Evolutionary conservation across 2,797 vertebrate species (phyloP).

Genomic region (Acanthornis magna): DNA sequence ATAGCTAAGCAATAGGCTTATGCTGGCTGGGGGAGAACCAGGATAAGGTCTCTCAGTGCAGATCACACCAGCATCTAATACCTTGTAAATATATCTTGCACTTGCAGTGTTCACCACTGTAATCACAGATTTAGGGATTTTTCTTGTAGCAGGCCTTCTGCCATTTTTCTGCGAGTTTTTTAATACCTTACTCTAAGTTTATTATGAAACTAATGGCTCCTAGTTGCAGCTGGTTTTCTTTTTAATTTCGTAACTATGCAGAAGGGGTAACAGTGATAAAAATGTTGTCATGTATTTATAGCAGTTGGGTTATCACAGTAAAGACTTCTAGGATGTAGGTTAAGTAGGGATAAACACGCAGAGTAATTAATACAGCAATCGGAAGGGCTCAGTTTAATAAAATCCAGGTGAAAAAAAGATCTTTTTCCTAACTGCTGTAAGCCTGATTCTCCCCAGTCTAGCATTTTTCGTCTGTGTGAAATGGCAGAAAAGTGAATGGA

Average conservation of each 20-base stretch:
- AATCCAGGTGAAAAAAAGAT: background rate
- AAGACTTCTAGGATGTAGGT: background rate
- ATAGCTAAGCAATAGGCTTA: background rate
- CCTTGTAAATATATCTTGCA: background rate
- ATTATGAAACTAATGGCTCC: background rate
- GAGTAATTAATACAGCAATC: background rate
- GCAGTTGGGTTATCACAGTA: background rate
- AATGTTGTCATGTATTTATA: background rate
- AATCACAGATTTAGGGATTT: background rate
- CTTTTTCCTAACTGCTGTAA: background rate
- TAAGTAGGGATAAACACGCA: background rate
- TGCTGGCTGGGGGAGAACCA: background rate
- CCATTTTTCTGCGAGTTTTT: background rate
- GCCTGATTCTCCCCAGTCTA: background rate
- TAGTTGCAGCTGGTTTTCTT: background rate
- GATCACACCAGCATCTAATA: background rate
- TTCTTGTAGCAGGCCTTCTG: background rate
- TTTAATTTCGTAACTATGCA: background rate
- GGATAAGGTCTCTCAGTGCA: background rate
- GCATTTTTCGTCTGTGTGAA: background rate
- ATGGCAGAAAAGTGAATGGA: background rate
- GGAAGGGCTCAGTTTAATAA: background rate
- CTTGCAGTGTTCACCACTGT: background rate
- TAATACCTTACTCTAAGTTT: background rate
- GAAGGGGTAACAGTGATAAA: background rate